Evolutionary conservation across 2,797 vertebrate species (phyloP), one percentile per base, ranked within the genome.

Genomic region (Picus viridis): DNA sequence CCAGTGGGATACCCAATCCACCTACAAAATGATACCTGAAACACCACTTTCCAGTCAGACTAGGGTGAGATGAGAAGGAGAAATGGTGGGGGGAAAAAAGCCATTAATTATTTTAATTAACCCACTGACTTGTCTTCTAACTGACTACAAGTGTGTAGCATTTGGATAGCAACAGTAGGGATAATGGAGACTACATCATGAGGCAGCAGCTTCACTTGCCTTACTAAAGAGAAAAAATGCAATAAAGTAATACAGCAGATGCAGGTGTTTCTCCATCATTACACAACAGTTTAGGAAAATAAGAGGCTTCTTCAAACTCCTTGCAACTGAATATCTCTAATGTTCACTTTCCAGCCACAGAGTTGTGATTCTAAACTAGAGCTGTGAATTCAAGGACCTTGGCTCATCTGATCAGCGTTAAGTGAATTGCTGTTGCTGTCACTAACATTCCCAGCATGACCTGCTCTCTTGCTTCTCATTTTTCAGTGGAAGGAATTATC

Each of bases 21-120:
- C 23, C 47, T 26, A 34, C 0, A 5, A 72, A 86, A 45, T 0
- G 7, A 47, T 6, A 53, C 12, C 47, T 3, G 2, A 72, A 90
- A 59, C 4, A 41, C 3, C 15, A 76, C 16, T 39, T 77, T 53
- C 6, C 81, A 76, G 29, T 6, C 53, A 27, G 24, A 10, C 22
- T 32, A 5, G 9, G 4, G 4, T 4, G 1, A 8, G 19, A 7
- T 3, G 2, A 2, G 47, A 47, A 11, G 47, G 19, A 20, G 47
- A 47, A 20, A 49, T 49, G 22, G 47, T 22, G 22, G 47, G 12
- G 24, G 24, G 23, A 49, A 51, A 51, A 51, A 51, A 12, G 49
- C 49, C 49, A 51, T 51, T 51, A 51, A 51, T 51, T 51, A 51
- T 51, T 49, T 10, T 53, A 18, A 12, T 9, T 1, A 18, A 27